Percentiles rank a stretch among this genome's conserved stretches.
phyloP scores from a whole-genome alignment of 1,140 invertebrate genomes.

The Pogonognathellus flavescens region DNA sequence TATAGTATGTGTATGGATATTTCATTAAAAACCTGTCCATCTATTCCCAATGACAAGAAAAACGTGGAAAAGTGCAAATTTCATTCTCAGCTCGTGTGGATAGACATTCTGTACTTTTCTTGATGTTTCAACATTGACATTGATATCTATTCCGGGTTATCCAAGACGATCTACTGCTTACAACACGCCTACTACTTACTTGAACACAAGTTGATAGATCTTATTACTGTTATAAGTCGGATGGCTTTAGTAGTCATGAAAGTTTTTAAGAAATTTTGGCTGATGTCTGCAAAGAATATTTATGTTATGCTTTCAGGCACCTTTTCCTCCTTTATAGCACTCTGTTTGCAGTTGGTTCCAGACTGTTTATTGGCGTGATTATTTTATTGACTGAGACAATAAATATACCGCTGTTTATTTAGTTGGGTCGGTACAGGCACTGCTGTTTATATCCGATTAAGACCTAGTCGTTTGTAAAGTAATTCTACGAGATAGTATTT shows the following conservation, averaged over 20 bases:
- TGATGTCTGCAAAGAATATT: slow-evolving; percentile 2
- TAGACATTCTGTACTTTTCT: slow-evolving; percentile 1
- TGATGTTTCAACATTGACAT: slow-evolving; percentile 22
- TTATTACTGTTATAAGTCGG: not conserved
- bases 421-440: not conserved
- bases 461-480: not conserved
- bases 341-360: slow-evolving; percentile 3
- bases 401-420: slow-evolving; percentile 14
- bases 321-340: not conserved
- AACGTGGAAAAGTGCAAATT: slow-evolving; percentile 24
- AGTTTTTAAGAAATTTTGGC: slow-evolving; percentile 22
- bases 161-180: not conserved
- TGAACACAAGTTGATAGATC: slow-evolving; percentile 10
- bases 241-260: slow-evolving; percentile 7
- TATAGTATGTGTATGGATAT: slow-evolving; percentile 11
- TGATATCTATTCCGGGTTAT: slow-evolving; percentile 44
- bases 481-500: too few species aligned
- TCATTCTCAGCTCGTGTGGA: slow-evolving; percentile 26
- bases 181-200: slow-evolving; percentile 18
- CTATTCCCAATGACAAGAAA: not conserved
- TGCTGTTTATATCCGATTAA: slow-evolving; percentile 23
- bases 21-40: slow-evolving; percentile 12
- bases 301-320: not conserved
- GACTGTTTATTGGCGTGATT: slow-evolving; percentile 35
- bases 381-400: slow-evolving; percentile 31